Conservation (phyloP, 35 echinoderm and acorn worm species). For the Apostichopus californicus region DNA sequence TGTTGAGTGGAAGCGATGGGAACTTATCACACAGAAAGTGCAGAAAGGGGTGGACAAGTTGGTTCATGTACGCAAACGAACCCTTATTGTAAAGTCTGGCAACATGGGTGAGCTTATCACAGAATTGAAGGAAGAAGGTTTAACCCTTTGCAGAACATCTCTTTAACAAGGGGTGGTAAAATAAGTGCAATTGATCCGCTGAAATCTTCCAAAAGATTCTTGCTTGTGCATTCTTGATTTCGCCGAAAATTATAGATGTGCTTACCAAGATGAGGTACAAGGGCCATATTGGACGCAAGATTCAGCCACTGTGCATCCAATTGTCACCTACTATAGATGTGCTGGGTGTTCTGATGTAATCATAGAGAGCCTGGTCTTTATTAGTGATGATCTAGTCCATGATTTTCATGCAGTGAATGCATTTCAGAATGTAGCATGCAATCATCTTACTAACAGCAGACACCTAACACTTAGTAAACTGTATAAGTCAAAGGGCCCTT, state of each 20-base stretch:
- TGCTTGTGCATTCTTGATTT: constrained; percentile 63
- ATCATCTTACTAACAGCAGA: constrained; percentile 54
- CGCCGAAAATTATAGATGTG: constrained; percentile 78
- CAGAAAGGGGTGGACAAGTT: background rate
- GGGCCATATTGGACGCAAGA: constrained; percentile 71
- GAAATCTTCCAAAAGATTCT: constrained; percentile 55
- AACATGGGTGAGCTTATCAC: constrained; percentile 23
- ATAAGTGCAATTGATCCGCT: constrained; percentile 33
- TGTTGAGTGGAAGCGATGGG: constrained; percentile 17
- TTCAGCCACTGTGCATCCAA: constrained; percentile 72
- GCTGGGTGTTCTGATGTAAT: constrained; percentile 42
- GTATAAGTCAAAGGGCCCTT: constrained; percentile 85
- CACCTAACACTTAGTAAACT: constrained; percentile 46
- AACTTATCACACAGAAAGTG: background rate
- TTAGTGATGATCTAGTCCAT: constrained; percentile 72
- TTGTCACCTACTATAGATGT: constrained; percentile 70
- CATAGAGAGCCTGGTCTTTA: constrained; percentile 56
- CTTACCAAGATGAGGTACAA: constrained; percentile 71
- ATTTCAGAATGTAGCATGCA: constrained; percentile 25
- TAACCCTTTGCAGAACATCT: constrained; percentile 52
- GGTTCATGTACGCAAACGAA: background rate
- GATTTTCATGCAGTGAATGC: constrained; percentile 63
- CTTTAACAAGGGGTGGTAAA: constrained; percentile 79
- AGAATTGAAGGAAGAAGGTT: constrained; percentile 57
- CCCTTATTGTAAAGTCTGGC: constrained; percentile 33